phyloP scores from a whole-genome alignment of 2,797 vertebrate species.

The Enteromius radiatus region DNA sequence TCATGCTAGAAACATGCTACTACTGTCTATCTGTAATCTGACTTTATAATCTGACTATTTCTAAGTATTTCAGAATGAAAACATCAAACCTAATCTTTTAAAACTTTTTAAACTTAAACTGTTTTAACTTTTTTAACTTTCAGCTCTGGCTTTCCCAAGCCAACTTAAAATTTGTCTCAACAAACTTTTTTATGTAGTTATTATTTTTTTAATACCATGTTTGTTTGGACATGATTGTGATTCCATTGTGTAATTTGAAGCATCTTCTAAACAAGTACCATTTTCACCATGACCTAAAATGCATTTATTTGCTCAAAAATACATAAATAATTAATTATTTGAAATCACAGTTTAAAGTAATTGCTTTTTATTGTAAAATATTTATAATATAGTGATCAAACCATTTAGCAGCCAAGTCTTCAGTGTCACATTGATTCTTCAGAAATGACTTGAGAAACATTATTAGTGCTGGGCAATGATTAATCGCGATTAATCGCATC shows the following conservation, averaged over 20 bases:
- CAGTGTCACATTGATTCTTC: neutral
- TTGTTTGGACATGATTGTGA: neutral
- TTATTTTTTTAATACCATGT: neutral
- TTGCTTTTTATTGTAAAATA: neutral
- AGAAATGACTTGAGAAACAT: neutral
- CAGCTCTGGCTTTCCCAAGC: no score
- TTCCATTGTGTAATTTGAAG: neutral
- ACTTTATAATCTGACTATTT: no score
- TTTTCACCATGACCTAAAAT: neutral
- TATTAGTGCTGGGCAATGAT: no score
- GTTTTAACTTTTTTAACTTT: no score
- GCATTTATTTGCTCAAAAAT: neutral
- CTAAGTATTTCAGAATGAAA: no score
- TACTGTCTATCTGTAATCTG: no score
- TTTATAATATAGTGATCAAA: neutral
- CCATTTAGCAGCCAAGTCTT: neutral
- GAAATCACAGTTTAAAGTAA: neutral
- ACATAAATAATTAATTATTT: neutral
- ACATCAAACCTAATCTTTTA: no score
- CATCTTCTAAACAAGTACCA: neutral
- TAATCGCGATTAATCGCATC: no score
- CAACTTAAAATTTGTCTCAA: no score
- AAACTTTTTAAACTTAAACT: no score
- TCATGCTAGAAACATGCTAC: no score
- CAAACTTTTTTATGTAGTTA: no score